Evolutionary conservation across 2,797 vertebrate genomes (phyloP), one percentile per base, ranked within the genome.

Genomic region (Iguana delicatissima): DNA sequence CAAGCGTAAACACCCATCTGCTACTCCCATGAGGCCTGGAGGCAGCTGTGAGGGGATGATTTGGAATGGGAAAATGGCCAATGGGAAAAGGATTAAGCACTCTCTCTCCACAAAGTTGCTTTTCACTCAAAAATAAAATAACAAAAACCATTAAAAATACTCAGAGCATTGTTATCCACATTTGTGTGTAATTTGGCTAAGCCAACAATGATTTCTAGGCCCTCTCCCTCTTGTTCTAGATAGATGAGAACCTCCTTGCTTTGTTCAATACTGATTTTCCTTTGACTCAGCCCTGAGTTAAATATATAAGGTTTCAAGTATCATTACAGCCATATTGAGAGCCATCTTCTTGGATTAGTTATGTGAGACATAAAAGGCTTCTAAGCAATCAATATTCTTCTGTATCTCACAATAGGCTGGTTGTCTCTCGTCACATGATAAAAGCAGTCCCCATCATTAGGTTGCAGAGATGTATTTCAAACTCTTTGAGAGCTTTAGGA

Each of bases 1-100:
- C 86, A 59, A 84, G 82, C 32, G 42, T 84, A 89, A 89, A 89
- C 88, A 84, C 82, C 76, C 86, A 91, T 84, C 81, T 84, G 73
- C 22, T 72, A 69, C 50, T 62, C 76, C 73, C 46, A 55, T 29
- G 46, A n/a, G 83, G 35, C 50, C 76, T 29, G 64, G 74, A 89
- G 52, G 29, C 86, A 88, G 35, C 73, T 84, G 81, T 50, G 69
- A 72, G 81, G 35, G 50, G 8, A 57, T 84, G 73, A 76, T 76
- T 87, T 32, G 55, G 90, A 88, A 4, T 57, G 52, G 52, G 73
- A 24, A 90, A 90, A 67, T 35, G 26, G n/a, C 86, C 26, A 76
- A 13, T 35, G 26, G 62, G 26, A 59, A 84, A 77, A 88, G 73
- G 32, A 80, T 38, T 69, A 84, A 84, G 4, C 57, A 62, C 50